Base-by-base conservation (phyloP, 2,113 vertebrate genomes). In the Heterochromis multidens region DNA sequence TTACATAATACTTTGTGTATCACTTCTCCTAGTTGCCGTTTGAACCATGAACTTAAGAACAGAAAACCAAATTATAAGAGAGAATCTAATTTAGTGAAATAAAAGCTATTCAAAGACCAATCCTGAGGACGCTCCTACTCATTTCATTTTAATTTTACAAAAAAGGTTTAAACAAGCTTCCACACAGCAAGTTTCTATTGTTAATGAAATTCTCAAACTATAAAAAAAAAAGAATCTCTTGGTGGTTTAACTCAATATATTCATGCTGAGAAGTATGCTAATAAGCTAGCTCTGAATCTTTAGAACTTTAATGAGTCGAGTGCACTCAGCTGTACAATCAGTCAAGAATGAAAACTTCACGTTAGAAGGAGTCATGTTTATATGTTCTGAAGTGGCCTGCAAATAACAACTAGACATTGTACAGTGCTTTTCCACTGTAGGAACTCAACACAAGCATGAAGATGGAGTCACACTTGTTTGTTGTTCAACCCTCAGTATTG, bases 381-480 rank as follows among this genome's bases (percentile, higher is more conserved):
- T 70, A 70, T 70, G 46, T 49, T 46, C 40, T 70, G 23, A 46
- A 46, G 23, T 70, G 23, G 65, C 14, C 37, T 70, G 40, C 14
- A 46, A 70, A 27, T 43, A 70, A 46, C 65, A 49, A 19, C 40
- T 46, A 19, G 14, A 70, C 40, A 29, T 7, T 49, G 23, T 9
- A 29, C 3, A 49, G 8, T 21, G 67, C 25, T 11, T 17, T 29
- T 72, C 25, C 67, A 13, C 43, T 52, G 40, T 43, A 13, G 43
- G 25, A 52, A 52, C 25, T 72, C 17, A 0, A 29, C 25, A 43
- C 67, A 52, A 46, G 25, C 43, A 4, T 4, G 27, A 49, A 72
- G 43, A n/a, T n/a, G n/a, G n/a, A n/a, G 37, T 79, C 23, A 2
- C 23, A 16, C 84, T 84, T 60, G 88, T 85, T 79, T 85, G 40